phyloP scores from a whole-genome alignment of 2,888 invertebrate genomes.

The Eupsilia transversa region DNA sequence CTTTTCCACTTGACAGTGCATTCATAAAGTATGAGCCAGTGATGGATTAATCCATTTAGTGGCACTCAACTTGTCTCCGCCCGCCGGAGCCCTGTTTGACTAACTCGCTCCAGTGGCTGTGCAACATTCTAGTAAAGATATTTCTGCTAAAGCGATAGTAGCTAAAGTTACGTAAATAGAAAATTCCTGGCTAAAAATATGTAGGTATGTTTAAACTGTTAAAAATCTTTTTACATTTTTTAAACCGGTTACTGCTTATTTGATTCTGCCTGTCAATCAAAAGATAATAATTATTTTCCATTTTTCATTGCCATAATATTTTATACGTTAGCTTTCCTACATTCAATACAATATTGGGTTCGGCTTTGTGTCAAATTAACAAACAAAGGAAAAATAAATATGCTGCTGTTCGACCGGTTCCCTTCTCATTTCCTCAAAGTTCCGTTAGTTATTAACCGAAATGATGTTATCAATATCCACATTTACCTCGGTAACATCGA shows the following conservation, averaged over 20 bases:
- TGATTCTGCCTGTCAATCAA: too few species aligned
- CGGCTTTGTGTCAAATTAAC: too few species aligned
- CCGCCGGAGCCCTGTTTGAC: constrained; percentile 28
- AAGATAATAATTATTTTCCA: neutral
- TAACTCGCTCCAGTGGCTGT: constrained; percentile 37
- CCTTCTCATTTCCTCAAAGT: neutral
- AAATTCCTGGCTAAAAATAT: neutral
- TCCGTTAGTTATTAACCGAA: neutral
- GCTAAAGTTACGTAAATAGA: neutral
- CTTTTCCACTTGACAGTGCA: constrained; percentile 62
- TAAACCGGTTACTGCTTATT: neutral
- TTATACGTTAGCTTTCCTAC: too few species aligned
- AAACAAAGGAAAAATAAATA: neutral
- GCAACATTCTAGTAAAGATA: constrained; percentile 10
- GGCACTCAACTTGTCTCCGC: constrained; percentile 59
- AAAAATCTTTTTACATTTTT: neutral
- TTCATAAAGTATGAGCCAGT: constrained; percentile 71
- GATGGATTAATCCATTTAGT: constrained; percentile 74
- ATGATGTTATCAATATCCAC: constrained; percentile 23
- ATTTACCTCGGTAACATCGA: neutral
- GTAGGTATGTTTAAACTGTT: too few species aligned
- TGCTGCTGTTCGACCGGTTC: neutral
- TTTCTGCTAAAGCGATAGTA: neutral
- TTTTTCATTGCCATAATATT: neutral
- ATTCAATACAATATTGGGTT: neutral